These are phyloP conservation scores for Glaucomys volans DNA, from an alignment of 2,113 vertebrate species.

Conservation along the genomic window DNA sequence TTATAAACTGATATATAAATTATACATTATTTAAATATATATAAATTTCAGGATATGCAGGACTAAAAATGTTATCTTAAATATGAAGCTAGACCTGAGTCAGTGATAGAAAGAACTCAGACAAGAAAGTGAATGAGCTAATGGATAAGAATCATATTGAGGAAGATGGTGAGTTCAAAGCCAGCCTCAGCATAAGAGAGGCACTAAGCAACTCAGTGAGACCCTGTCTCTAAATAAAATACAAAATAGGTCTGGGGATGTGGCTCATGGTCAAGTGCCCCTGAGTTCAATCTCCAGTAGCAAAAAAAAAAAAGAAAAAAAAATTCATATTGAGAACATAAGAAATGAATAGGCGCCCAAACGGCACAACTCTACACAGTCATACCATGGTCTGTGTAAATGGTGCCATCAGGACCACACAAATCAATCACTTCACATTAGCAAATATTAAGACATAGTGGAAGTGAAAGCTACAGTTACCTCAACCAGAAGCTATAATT, in stretches of 20 bases:
- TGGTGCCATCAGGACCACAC: neutral
- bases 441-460: neutral
- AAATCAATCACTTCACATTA: neutral
- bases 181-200: no score
- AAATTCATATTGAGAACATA: neutral
- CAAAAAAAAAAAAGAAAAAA: no score
- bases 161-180: no score
- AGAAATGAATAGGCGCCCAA: neutral
- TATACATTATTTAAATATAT: no score
- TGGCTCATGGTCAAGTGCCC: no score
- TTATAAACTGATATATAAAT: no score
- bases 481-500: neutral
- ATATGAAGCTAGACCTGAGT: neutral
- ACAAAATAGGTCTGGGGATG: no score
- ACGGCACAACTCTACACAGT: neutral
- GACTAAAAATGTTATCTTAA: neutral
- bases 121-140: neutral
- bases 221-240: no score
- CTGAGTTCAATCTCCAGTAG: no score
- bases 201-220: no score
- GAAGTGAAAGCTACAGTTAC: neutral
- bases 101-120: neutral
- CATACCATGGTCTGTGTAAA: neutral
- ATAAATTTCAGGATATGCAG: neutral
- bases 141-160: neutral